These are phyloP conservation scores for Nipponacmea schrenckii DNA, from an alignment of 2,888 invertebrate species.

Conservation along the genomic window DNA sequence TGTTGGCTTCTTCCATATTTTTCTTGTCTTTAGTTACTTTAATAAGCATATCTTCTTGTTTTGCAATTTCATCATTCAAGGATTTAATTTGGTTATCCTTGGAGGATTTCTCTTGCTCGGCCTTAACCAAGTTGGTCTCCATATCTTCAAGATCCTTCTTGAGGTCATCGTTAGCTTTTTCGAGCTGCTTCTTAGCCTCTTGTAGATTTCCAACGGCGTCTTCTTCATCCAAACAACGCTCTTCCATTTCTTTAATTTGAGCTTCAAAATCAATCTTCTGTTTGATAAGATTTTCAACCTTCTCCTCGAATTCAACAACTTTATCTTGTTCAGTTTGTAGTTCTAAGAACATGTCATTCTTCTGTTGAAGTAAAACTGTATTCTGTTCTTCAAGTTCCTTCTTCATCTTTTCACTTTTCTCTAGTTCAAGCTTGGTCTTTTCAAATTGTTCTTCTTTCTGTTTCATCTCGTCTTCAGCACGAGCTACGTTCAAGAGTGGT, in stretches of 20 bases:
- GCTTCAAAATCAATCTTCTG: constrained; percentile 97
- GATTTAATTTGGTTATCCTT: not conserved
- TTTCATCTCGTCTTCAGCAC: constrained; percentile 99
- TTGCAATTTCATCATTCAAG: not conserved
- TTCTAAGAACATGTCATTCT: constrained; percentile 86
- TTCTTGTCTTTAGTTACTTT: not conserved
- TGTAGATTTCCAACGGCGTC: constrained; percentile 94
- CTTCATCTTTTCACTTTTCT: constrained; percentile 94
- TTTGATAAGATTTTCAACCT: constrained; percentile 89
- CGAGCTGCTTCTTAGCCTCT: constrained; percentile 96
- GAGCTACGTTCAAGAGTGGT: constrained; percentile 97
- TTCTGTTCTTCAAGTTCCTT: constrained; percentile 96
- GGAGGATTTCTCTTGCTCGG: not conserved
- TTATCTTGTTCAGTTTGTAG: constrained; percentile 93
- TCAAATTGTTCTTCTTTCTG: constrained; percentile 93
- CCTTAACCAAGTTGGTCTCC: constrained; percentile 79
- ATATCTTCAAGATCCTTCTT: constrained; percentile 98
- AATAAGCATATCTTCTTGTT: not conserved
- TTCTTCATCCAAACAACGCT: constrained; percentile 95
- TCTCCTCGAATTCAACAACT: constrained; percentile 91
- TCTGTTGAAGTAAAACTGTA: constrained; percentile 91
- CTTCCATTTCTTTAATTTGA: constrained; percentile 95
- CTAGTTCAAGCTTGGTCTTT: constrained; percentile 93
- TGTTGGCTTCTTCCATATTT: constrained; percentile 4
- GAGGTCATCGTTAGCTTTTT: constrained; percentile 90